phyloP scores from a whole-genome alignment of 2,888 invertebrate species.

The Gerris lacustris region DNA sequence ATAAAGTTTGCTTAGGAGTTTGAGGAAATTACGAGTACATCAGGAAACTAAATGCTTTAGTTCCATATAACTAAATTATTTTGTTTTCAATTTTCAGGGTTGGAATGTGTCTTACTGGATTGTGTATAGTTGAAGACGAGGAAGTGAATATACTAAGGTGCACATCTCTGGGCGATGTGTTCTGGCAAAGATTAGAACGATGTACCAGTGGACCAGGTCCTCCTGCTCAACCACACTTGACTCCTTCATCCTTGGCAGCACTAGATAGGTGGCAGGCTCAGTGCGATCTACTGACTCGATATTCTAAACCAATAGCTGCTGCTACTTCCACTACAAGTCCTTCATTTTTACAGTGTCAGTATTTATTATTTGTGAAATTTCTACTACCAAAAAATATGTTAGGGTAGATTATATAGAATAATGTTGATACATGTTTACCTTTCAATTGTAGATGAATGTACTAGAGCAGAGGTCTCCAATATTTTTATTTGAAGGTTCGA shows the following conservation, averaged over 20 bases:
- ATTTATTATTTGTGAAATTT: too few species aligned
- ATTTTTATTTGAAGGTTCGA: too few species aligned
- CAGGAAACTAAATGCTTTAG: too few species aligned
- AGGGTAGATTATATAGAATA: too few species aligned
- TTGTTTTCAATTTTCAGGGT: constrained; percentile 14
- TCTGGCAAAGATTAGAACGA: constrained; percentile 12
- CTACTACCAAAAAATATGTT: too few species aligned
- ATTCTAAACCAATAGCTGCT: background rate
- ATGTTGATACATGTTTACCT: too few species aligned
- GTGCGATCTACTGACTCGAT: constrained; percentile 11
- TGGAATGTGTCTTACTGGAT: constrained; percentile 16
- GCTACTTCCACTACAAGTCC: background rate
- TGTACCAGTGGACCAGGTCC: background rate
- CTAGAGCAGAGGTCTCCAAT: too few species aligned
- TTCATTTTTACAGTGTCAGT: background rate
- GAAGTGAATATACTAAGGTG: constrained; percentile 9
- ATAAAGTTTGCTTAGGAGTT: too few species aligned
- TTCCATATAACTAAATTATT: background rate
- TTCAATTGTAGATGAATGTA: too few species aligned
- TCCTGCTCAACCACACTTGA: background rate
- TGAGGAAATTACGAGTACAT: too few species aligned
- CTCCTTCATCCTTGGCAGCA: background rate
- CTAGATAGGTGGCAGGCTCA: constrained; percentile 15
- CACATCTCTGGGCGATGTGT: constrained; percentile 18
- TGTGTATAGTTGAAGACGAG: constrained; percentile 11